Evolutionary conservation across 2,113 vertebrate genomes (phyloP), one percentile per base, ranked within the genome.

Genomic region (Melanotaenia duboulayi): DNA sequence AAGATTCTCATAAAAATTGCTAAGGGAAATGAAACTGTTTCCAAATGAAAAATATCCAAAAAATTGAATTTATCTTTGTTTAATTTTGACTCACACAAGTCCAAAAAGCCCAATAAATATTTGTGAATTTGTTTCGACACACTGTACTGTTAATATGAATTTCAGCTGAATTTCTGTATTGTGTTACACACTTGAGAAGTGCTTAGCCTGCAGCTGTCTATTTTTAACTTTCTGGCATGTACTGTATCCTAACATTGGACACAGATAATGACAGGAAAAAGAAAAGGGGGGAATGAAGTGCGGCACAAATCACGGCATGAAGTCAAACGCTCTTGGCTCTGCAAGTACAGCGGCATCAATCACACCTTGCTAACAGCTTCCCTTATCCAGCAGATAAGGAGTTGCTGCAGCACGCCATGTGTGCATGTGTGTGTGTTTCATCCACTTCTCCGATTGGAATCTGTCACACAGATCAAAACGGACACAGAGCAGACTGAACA

Each of bases 381-480:
- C 32, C 51, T 78, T 80, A 82, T 73, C 70, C 25, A 35, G 14
- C 1, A 9, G 76, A 85, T 84, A 71, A 80, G 72, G 46, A 86
- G 40, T n/a, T 22, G 71, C 75, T 60, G 72, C 74, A 64, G 59
- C 24, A 48, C 57, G 4, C n/a, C 65, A 12, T 28, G 25, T 71
- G 48, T 73, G 37, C 67, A 52, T 22, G 65, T 23, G 1, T 42
- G 55, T 71, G 60, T 4, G 42, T 54, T 20, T 42, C 58, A 16
- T 77, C 51, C 22, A 24, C 57, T 73, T 74, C 32, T 78, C 35
- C 52, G 66, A 83, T 51, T 66, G 16, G 50, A 74, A 40, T 81
- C 65, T 76, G 55, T 40, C 14, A 11, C 19, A 4, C 35, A 37
- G 70, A 82, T 78, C 71, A 58, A 73, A 87, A 82, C 57, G 28